Base-by-base conservation (phyloP, 1,140 invertebrate genomes). In the Drosophila leontia region DNA sequence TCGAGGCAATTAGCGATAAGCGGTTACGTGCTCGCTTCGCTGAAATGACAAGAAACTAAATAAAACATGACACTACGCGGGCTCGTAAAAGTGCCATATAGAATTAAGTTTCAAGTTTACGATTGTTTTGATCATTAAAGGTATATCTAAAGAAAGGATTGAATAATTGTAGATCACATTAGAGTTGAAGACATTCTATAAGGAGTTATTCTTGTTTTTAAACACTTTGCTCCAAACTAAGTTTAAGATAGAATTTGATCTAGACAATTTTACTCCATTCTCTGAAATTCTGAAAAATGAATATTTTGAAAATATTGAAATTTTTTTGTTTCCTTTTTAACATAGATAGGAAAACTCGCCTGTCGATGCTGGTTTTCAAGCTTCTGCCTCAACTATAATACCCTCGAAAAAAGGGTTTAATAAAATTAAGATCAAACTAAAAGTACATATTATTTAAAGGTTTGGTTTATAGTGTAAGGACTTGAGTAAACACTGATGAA, bases 1-100 rank as follows among this genome's bases (percentile, higher is more conserved):
- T 62, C 72, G 58, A 35, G 70, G 34, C 62, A 78, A 62, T 78
- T 78, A 70, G 11, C 42, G 75, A 78, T 78, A 78, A 78, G 75
- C 35, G 29, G 11, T 45, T 78, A 78, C 75, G 75, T 78, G 75
- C 75, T 37, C n/a, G 17, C 26, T 34, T 23, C 35, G 23, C 15
- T 23, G n/a, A 41, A 64, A 34, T 26, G 17, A 15, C 64, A 35
- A 35, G 35, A 34, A 65, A 23, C 26, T 8, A 48, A 47, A 13
- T 2, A 3, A 47, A 48, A 39, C 12, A 35, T 41, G 44, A 64
- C n/a, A 61, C 17, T 47, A 29, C 7, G 15, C 26, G 15, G 26
- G 23, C 42, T 26, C 7, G 7, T n/a, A 63, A 48, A 50, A 26
- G 15, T 35, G 35, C 26, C 15, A 41, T 42, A 19, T 17, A 17